These are phyloP conservation scores for Nerophis ophidion DNA, from an alignment of 2,113 vertebrate species.

Conservation along the genomic window DNA sequence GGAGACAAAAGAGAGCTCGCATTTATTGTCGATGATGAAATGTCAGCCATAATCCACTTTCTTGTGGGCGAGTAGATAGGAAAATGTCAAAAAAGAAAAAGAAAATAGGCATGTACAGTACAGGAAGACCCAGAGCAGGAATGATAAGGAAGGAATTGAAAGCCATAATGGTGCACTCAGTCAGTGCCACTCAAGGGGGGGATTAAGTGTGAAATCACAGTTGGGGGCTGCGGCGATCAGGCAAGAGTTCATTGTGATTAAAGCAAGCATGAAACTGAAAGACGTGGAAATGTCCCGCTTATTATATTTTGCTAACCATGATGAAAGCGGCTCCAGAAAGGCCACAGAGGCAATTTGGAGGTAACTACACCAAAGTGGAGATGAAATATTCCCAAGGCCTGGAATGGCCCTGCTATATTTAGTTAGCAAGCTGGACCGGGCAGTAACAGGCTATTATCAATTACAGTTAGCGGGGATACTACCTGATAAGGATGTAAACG, in stretches of 20 bases:
- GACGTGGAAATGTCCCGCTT: not conserved
- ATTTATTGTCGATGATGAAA: slow-evolving; percentile 9
- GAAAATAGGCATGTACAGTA: not conserved
- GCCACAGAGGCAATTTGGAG: slow-evolving; percentile 9
- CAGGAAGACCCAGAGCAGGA: slow-evolving; percentile 2
- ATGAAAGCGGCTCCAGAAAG: slow-evolving; percentile 5
- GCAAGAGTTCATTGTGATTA: slow-evolving; percentile 11
- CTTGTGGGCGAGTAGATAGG: slow-evolving; percentile 5
- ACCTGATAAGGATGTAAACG: not conserved
- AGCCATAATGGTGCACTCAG: slow-evolving; percentile 7
- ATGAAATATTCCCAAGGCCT: slow-evolving; percentile 1
- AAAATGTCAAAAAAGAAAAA: not conserved
- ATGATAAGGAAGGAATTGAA: slow-evolving; percentile 2
- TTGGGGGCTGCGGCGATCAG: not conserved
- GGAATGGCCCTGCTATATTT: not conserved
- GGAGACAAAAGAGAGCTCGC: slow-evolving; percentile 6
- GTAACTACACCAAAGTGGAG: slow-evolving; percentile 5
- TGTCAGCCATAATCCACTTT: slow-evolving; percentile 7
- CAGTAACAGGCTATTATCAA: not conserved
- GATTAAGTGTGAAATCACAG: slow-evolving; percentile 10
- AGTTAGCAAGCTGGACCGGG: not conserved
- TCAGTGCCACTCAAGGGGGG: slow-evolving; percentile 5
- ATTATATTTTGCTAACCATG: slow-evolving; percentile 4
- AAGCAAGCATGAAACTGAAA: slow-evolving; percentile 1
- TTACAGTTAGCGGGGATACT: not conserved